Evolutionary conservation across 2,888 invertebrate species (phyloP).

Genomic region (Plagodis dolabraria): DNA sequence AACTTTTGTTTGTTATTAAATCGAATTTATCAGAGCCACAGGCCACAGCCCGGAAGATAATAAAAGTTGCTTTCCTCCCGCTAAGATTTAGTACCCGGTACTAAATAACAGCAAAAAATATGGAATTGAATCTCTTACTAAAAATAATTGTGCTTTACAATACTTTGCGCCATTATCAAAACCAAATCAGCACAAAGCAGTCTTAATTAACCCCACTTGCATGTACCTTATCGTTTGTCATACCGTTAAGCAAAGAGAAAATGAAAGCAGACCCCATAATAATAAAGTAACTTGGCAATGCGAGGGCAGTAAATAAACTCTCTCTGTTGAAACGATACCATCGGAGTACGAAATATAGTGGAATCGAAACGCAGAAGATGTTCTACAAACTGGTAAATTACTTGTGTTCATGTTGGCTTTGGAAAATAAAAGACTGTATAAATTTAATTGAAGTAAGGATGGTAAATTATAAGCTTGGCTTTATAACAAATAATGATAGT

Average conservation of each 20-base stretch:
- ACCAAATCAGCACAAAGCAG: constrained; percentile 6
- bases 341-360: constrained; percentile 4
- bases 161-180: constrained; percentile 3
- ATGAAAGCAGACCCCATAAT: constrained; percentile 7
- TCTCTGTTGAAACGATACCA: constrained; percentile 9
- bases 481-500: too few relatives aligned
- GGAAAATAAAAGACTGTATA: neutral
- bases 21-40: too few relatives aligned
- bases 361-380: neutral
- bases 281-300: constrained; percentile 10
- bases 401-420: neutral
- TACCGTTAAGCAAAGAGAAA: constrained; percentile 13
- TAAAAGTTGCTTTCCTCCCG: too few relatives aligned
- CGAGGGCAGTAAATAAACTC: constrained; percentile 9
- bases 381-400: constrained; percentile 1
- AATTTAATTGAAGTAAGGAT: neutral
- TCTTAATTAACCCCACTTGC: constrained; percentile 17
- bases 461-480: too few relatives aligned
- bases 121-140: too few relatives aligned
- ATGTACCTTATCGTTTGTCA: constrained; percentile 17
- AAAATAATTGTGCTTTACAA: neutral
- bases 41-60: too few relatives aligned
- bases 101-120: too few relatives aligned
- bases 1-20: too few relatives aligned
- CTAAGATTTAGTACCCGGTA: too few relatives aligned